Conservation (phyloP, 2,888 invertebrate species). For the Zootermopsis nevadensis region DNA sequence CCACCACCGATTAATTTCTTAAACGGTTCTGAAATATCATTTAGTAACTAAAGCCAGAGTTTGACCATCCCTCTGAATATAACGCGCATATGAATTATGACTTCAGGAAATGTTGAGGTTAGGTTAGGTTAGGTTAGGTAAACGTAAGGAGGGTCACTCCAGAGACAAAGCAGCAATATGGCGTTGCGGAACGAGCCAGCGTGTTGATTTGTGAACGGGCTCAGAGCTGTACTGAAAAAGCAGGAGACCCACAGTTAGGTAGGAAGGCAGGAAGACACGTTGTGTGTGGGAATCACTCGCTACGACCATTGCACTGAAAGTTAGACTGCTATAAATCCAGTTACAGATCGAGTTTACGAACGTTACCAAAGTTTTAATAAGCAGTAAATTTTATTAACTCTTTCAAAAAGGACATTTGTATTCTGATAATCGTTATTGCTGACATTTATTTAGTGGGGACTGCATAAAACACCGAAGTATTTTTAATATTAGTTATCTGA, state of each 20-base stretch:
- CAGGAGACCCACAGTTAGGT: not conserved
- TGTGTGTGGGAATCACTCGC: not conserved
- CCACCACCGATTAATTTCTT: too few species aligned
- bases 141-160: constrained; percentile 38
- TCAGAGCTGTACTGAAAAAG: not conserved
- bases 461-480: too few species aligned
- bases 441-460: too few species aligned
- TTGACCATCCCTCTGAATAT: not conserved
- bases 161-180: not conserved
- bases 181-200: not conserved
- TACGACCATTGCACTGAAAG: too few species aligned
- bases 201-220: constrained; percentile 14
- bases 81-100: not conserved
- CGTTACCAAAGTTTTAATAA: too few species aligned
- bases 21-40: too few species aligned
- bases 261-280: not conserved
- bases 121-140: constrained; percentile 1
- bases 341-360: too few species aligned
- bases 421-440: too few species aligned
- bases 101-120: constrained; percentile 27
- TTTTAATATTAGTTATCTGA: too few species aligned
- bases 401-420: too few species aligned
- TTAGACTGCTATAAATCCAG: too few species aligned
- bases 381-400: too few species aligned
- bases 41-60: not conserved